These are phyloP conservation scores for Sinocyclocheilus rhinocerous DNA, from an alignment of 2,113 vertebrate species.

Conservation along the genomic window DNA sequence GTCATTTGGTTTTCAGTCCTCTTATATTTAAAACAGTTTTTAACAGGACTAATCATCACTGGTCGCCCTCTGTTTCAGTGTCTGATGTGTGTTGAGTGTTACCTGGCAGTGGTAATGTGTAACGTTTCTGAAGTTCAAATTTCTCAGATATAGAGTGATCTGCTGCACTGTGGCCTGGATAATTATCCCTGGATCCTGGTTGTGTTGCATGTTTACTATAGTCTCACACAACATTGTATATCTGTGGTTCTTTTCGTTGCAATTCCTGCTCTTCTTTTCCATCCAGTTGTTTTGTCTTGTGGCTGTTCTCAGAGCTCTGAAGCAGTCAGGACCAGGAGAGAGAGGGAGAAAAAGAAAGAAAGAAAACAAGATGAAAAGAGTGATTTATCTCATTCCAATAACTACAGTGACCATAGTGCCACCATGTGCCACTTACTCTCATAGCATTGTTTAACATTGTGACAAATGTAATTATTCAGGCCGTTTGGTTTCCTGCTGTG, in stretches of 20 bases:
- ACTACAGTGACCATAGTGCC: neutral
- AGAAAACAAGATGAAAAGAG: constrained; percentile 3
- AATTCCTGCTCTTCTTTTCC: neutral
- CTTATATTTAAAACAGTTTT: neutral
- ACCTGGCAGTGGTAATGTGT: neutral
- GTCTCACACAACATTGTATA: neutral
- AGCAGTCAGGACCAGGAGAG: constrained; percentile 9
- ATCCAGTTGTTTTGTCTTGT: neutral
- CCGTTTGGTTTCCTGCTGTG: too few relatives aligned
- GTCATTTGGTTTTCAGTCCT: too few relatives aligned
- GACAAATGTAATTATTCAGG: too few relatives aligned
- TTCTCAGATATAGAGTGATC: neutral
- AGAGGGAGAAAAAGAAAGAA: neutral
- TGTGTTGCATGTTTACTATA: too few relatives aligned
- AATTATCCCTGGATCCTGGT: neutral
- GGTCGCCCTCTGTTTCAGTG: constrained; percentile 10
- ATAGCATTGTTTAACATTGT: neutral
- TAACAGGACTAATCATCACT: neutral
- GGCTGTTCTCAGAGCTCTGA: neutral
- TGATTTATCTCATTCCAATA: neutral
- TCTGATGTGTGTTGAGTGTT: neutral
- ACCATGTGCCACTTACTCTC: neutral
- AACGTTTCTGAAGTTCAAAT: neutral
- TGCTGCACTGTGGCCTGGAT: neutral
- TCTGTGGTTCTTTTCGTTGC: neutral